Conservation (phyloP, 2,797 vertebrate genomes). For the Ceryle rudis region DNA sequence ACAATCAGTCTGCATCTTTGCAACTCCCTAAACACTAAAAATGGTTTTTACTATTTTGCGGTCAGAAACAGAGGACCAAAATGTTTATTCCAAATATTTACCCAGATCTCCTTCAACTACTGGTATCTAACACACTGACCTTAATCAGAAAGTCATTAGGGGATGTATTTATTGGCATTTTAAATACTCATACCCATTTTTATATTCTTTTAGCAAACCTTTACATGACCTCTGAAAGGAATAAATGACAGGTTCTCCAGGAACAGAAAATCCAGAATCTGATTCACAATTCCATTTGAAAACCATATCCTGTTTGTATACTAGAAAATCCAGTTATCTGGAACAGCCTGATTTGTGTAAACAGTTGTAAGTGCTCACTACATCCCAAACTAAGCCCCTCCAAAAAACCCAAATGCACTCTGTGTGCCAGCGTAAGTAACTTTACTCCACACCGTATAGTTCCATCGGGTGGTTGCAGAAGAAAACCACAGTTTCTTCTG, state of each 20-base stretch:
- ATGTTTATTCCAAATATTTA: background rate
- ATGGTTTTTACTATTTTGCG: background rate
- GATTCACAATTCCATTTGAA: background rate
- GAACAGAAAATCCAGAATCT: background rate
- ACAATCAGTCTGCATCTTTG: background rate
- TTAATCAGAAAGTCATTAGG: background rate
- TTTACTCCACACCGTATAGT: background rate
- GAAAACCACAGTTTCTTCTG: constrained; percentile 23
- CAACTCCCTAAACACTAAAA: background rate
- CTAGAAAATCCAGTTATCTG: background rate
- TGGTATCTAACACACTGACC: background rate
- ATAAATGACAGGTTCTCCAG: background rate
- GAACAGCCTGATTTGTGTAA: background rate
- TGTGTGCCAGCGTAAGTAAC: background rate
- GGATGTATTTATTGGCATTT: background rate
- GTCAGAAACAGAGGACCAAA: background rate
- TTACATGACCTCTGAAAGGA: background rate
- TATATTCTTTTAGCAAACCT: background rate
- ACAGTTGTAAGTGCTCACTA: background rate
- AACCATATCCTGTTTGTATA: background rate
- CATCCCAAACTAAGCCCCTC: background rate
- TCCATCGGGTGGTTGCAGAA: constrained; percentile 4
- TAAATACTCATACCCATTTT: background rate
- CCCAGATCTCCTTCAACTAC: background rate
- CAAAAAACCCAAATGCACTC: background rate